Base-by-base conservation (phyloP, 2,888 invertebrate species). In the Clanis bilineata region DNA sequence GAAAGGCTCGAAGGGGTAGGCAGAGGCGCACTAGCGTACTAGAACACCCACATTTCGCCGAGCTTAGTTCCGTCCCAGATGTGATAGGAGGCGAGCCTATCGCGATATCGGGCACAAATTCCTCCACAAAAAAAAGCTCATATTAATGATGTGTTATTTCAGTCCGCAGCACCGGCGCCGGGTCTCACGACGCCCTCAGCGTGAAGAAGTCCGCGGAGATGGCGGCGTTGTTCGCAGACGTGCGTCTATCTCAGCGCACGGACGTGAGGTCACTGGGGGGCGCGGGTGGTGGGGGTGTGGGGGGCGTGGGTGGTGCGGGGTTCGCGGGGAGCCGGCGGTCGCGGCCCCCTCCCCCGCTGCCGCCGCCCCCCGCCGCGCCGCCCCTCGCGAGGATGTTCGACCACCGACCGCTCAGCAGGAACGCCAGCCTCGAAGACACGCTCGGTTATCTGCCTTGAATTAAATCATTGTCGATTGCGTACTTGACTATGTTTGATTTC, bases 131-230 rank as follows among this genome's bases (percentile, higher is more conserved):
- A n/a, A n/a, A n/a, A n/a, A n/a, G n/a, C n/a, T n/a, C n/a, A n/a
- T n/a, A n/a, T n/a, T n/a, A n/a, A n/a, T n/a, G n/a, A n/a, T n/a
- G n/a, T n/a, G n/a, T n/a, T n/a, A 25, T 45, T 77, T 70, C 80
- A 92, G 92, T 92, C 3, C 85, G 92, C 39, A 92, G 91, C 62
- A 90, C 90, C 0, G 92, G 92, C 41, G 93, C 93, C 0, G 91
- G 91, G 18, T 93, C 93, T 0, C 93, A 93, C 57, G 96, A 96
- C 72, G 96, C 96, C 0, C 86, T 97, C 0, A 96, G 96, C 58
- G 96, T 97, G 28, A 97, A 97, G 84, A 97, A 97, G 80, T 96
- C 96, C 2, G 97, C 97, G 0, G 97, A 97, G 83, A 97, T 97
- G 73, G 97, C 97, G 0, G 97, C 97, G 0, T 88, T 97, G 28